Evolutionary conservation across 2,113 vertebrate species (phyloP).

Genomic region (Platysteira castanea): DNA sequence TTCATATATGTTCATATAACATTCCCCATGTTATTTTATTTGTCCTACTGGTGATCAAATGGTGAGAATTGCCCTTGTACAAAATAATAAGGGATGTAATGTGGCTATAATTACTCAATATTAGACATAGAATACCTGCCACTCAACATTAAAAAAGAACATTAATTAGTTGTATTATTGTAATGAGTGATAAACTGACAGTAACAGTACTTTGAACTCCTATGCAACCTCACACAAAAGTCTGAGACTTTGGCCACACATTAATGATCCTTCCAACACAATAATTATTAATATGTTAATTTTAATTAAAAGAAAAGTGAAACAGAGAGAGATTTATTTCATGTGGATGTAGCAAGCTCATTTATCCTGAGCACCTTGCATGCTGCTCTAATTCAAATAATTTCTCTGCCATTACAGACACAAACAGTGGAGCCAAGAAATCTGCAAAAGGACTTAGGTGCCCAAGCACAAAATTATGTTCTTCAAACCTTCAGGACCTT

Average conservation of each 20-base stretch:
- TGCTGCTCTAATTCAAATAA: background rate
- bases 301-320: background rate
- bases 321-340: background rate
- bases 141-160: background rate
- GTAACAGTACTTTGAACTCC: background rate
- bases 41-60: background rate
- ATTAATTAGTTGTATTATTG: background rate
- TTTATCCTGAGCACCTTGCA: background rate
- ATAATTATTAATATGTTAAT: background rate
- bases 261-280: background rate
- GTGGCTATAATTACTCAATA: background rate
- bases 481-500: background rate
- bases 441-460: conserved; percentile 5
- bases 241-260: background rate
- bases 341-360: background rate
- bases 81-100: background rate
- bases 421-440: background rate
- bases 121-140: background rate
- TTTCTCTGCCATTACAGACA: background rate
- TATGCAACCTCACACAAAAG: background rate
- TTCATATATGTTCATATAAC: too few relatives aligned
- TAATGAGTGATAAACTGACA: background rate
- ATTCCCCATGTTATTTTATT: background rate
- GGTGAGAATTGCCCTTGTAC: background rate
- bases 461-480: background rate